Conservation (phyloP, 2,113 vertebrate genomes). For the Madoqua kirkii region DNA sequence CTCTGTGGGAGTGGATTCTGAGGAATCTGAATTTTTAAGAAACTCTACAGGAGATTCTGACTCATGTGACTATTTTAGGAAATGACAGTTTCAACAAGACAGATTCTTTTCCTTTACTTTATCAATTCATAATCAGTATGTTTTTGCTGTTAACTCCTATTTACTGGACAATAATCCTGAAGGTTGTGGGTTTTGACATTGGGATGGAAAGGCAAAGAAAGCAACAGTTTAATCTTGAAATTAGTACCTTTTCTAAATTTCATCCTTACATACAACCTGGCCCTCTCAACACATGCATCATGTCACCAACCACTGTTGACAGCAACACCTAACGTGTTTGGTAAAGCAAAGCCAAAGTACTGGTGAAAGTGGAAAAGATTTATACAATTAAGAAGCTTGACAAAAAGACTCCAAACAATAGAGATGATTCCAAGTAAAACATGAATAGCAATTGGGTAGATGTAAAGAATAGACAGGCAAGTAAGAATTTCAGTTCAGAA, state of each 20-base stretch:
- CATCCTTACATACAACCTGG: background rate
- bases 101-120: background rate
- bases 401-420: background rate
- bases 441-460: background rate
- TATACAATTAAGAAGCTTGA: background rate
- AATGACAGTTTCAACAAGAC: background rate
- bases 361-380: background rate
- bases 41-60: background rate
- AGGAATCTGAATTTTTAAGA: background rate
- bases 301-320: background rate
- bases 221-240: background rate
- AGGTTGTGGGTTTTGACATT: background rate
- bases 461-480: background rate
- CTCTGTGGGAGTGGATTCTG: background rate
- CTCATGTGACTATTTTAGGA: background rate
- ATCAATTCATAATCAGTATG: background rate
- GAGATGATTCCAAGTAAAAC: background rate
- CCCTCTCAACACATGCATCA: background rate
- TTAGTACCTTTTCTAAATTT: background rate
- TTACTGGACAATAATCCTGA: background rate
- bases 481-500: background rate
- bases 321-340: background rate
- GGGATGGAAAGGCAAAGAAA: background rate
- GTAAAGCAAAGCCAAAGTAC: background rate
- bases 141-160: background rate